These are phyloP conservation scores for Leptinotarsa rubiginosa DNA, from an alignment of 2,888 invertebrate species.

Conservation along the genomic window DNA sequence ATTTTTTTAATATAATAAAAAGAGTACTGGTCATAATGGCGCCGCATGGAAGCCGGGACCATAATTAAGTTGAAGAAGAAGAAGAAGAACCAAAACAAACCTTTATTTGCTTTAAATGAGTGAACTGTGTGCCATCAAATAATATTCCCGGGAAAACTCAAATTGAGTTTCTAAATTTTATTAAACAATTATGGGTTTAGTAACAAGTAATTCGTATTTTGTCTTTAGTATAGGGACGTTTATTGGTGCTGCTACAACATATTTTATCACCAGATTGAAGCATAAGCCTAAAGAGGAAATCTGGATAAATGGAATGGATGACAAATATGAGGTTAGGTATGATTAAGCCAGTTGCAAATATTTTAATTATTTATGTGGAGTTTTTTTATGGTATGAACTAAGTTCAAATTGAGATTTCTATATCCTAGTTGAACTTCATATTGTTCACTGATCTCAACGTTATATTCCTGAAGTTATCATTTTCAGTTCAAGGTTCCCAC, in stretches of 20 bases:
- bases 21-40: too few species aligned
- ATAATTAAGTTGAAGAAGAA: too few species aligned
- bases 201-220: slow-evolving; percentile 57
- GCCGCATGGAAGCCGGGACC: too few species aligned
- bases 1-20: too few species aligned
- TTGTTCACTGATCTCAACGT: slow-evolving; percentile 8
- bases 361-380: not conserved
- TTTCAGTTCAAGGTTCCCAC: slow-evolving; percentile 60
- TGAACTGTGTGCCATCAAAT: too few species aligned
- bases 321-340: slow-evolving; percentile 59
- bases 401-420: too few species aligned
- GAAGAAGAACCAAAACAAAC: too few species aligned
- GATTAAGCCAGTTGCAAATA: not conserved
- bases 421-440: not conserved
- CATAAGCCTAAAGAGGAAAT: slow-evolving; percentile 46
- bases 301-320: slow-evolving; percentile 59
- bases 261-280: slow-evolving; percentile 53
- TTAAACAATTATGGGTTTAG: slow-evolving; percentile 54
- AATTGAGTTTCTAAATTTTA: not conserved
- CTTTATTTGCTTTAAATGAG: too few species aligned
- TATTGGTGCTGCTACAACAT: slow-evolving; percentile 59
- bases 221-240: slow-evolving; percentile 60
- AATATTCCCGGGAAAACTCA: too few species aligned
- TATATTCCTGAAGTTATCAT: slow-evolving; percentile 13
- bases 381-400: not conserved